Base-by-base conservation (phyloP, 2,113 vertebrate genomes). In the Lophochroa leadbeateri region DNA sequence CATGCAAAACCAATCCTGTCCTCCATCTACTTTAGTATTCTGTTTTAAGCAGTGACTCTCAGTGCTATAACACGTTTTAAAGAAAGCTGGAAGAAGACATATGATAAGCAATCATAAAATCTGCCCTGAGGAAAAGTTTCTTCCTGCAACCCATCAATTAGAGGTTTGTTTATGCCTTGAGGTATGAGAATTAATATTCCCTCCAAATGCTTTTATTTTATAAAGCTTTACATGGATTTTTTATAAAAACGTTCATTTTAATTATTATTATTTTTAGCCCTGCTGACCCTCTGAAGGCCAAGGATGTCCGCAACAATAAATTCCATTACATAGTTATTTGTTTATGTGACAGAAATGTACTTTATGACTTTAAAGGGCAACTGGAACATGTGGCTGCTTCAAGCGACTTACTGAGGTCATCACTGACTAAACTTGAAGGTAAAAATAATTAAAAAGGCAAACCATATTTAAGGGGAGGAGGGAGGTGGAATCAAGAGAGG, bases 91-190 rank as follows among this genome's bases (percentile, higher is more conserved):
- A 89, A 79, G 76, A 95, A 90, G 77, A 79, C 21, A n/a, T 87
- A 55, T 31, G 23, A 67, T 68, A 91, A 92, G 57, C 61, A 92
- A 92, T 95, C 92, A 92, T 28, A 92, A 85, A 89, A 78, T 71
- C 63, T 94, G 28, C 82, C 90, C 75, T 57, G 53, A 95, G 92
- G 90, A 82, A 82, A 92, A 44, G 33, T 76, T 90, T 72, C 47
- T 76, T 95, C 52, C 79, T 69, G 52, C 33, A 96, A 33, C 13
- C 10, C 52, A 55, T 79, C 39, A 72, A 50, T 90, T 76, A 79
- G 57, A 76, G 8, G 20, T 87, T 88, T 90, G 29, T 90, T 95
- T 94, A 72, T 95, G 70, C 70, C 95, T 69, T 85, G 61, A 95
- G 70, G 87, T 85, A 44, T 72, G 19, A 72, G 3, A 16, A 69